phyloP scores from a whole-genome alignment of 2,888 invertebrate species.

The Apantesis nais region DNA sequence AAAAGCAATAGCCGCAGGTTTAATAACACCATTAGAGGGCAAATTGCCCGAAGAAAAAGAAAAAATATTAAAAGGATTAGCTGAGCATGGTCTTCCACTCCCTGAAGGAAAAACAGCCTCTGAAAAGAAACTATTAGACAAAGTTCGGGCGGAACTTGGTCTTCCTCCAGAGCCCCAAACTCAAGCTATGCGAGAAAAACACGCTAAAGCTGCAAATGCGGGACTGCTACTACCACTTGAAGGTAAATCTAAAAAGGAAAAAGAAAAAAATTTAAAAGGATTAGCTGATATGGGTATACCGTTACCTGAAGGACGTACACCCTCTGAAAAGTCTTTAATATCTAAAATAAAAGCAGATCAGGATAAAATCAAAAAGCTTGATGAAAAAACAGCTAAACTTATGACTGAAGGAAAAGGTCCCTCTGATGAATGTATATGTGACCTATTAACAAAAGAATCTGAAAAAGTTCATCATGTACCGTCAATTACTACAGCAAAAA shows the following conservation, averaged over 20 bases:
- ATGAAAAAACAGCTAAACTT: conserved; percentile 27
- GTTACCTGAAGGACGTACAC: conserved; percentile 10
- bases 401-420: conserved; percentile 9
- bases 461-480: neutral
- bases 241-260: conserved; percentile 8
- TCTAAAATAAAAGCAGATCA: conserved; percentile 15
- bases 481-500: conserved; percentile 10
- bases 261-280: conserved; percentile 4
- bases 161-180: conserved; percentile 26
- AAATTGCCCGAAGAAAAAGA: conserved; percentile 42
- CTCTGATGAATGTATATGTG: conserved; percentile 10
- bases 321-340: conserved; percentile 8
- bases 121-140: too few species aligned
- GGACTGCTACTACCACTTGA: conserved; percentile 14
- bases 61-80: conserved; percentile 30
- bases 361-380: neutral
- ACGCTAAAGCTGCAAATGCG: conserved; percentile 18
- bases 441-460: neutral
- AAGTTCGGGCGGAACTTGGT: conserved; percentile 14
- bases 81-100: conserved; percentile 1
- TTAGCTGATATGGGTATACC: conserved; percentile 2
- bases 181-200: conserved; percentile 22
- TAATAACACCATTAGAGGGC: conserved; percentile 41
- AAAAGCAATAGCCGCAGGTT: conserved; percentile 42
- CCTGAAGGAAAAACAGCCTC: too few species aligned